Evolutionary conservation across 2,113 vertebrate species (phyloP), one percentile per base, ranked within the genome.

Genomic region (Lycocorax pyrrhopterus): DNA sequence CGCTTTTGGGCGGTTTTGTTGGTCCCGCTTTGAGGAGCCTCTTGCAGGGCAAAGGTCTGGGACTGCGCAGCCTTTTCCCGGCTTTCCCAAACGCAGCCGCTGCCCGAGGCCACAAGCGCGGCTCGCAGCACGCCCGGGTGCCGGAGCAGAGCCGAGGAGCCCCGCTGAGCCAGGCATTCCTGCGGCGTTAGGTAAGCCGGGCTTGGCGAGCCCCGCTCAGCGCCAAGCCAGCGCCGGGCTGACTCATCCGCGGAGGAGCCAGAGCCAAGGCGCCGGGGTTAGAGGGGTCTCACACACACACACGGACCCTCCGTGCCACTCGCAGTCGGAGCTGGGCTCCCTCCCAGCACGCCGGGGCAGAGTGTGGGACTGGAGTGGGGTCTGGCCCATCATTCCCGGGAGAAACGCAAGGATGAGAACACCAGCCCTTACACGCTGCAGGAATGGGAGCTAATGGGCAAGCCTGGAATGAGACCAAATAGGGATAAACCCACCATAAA

Each of bases 111-210:
- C 82, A 52, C 43, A 8, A 10, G 3, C 3, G 6, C 1, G 3
- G 66, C 47, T 75, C 7, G 8, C 3, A 4, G 86, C 92, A 44
- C 3, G 7, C 12, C 51, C 7, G n/a, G 58, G 59, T 37, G 68
- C 6, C 2, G 32, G 55, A 32, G 84, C 26, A 22, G 68, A 4
- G 14, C n/a, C 1, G 1, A 90, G 66, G 68, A 93, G 66, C 81
- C 87, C 52, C 53, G 89, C 91, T 78, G 92, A 89, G 87, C 89
- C 37, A 2, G 20, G 87, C 91, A 93, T 96, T 94, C 91, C 84
- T 91, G 60, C 16, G 0, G 52, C 1, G 0, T 95, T 74, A 87
- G 89, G 84, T 87, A 93, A 96, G 47, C 85, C 2, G 56, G 73
- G 77, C 84, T 94, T 35, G 82, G 88, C 59, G 0, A 93, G 92